Evolutionary conservation across 53 echinoderm and acorn worm genomes (phyloP).

Genomic region (Henricia sp.): DNA sequence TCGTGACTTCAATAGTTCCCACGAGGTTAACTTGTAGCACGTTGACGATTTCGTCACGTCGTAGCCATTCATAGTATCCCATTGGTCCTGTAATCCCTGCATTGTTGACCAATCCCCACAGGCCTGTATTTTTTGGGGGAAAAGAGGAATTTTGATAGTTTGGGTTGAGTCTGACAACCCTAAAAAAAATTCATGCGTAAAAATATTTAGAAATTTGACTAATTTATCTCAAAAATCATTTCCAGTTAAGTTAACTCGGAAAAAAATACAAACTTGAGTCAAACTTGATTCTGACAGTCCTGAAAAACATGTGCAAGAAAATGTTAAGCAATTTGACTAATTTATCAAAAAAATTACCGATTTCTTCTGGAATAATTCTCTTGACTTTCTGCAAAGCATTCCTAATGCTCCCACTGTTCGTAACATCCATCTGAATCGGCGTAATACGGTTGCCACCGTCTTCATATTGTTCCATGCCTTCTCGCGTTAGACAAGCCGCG

Average conservation of each 20-base stretch:
- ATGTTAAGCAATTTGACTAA: no score
- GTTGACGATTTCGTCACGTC: conserved; percentile 21
- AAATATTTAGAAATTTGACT: no score
- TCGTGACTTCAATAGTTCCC: conserved; percentile 51
- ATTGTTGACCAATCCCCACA: conserved; percentile 66
- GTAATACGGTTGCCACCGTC: conserved; percentile 22
- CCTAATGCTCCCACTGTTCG: conserved; percentile 12
- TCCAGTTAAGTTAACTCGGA: no score
- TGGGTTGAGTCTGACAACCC: no score
- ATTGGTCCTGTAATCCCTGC: conserved; percentile 48
- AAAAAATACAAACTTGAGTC: no score
- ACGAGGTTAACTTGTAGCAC: conserved; percentile 54
- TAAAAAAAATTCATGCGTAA: no score
- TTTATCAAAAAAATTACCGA: conserved; percentile 7
- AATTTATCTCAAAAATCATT: no score
- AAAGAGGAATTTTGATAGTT: no score
- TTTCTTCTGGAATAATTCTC: conserved; percentile 5
- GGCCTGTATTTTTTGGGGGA: background rate
- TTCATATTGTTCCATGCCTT: conserved; percentile 13
- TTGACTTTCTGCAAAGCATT: conserved; percentile 19
- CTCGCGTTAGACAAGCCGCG: conserved; percentile 13
- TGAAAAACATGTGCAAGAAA: no score
- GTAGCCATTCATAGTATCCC: conserved; percentile 44
- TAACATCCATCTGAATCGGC: conserved; percentile 27
- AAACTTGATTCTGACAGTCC: no score